These are phyloP conservation scores for Zoanthus sansibaricus DNA, from an alignment of 92 coral and sea anemone species.

Conservation along the genomic window DNA sequence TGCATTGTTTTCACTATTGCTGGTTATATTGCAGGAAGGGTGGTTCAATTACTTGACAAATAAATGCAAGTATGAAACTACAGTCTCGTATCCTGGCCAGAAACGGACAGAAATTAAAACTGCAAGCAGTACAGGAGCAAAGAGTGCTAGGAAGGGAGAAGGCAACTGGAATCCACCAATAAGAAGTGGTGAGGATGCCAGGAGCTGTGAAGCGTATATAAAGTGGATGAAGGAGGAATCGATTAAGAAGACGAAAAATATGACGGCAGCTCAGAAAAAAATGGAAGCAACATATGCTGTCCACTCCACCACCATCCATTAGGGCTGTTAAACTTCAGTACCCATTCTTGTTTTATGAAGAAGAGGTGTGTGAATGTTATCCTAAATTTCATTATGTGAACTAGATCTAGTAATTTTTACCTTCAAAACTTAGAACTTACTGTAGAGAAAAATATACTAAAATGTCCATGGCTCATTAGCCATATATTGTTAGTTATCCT, in stretches of 20 bases:
- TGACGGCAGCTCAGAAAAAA: background rate
- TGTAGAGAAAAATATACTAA: no score
- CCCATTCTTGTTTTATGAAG: slow-evolving; percentile 15
- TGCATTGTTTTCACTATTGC: background rate
- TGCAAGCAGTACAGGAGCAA: background rate
- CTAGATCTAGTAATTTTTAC: slow-evolving; percentile 6
- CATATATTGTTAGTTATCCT: no score
- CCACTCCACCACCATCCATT: slow-evolving; percentile 21
- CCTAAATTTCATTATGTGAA: slow-evolving; percentile 13
- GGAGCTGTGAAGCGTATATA: background rate
- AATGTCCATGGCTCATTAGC: no score
- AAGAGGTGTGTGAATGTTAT: background rate
- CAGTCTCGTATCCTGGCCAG: background rate
- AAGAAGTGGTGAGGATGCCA: background rate
- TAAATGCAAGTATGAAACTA: background rate
- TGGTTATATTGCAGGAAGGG: background rate
- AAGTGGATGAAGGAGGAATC: slow-evolving; percentile 5
- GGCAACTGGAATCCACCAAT: background rate
- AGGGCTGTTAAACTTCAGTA: slow-evolving; percentile 12
- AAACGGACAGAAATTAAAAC: background rate
- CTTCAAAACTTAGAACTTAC: no score
- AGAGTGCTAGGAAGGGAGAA: background rate
- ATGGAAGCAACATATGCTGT: slow-evolving; percentile 1
- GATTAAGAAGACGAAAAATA: slow-evolving; percentile 13
- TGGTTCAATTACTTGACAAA: background rate